Percentiles rank a stretch among this genome's conserved stretches.
phyloP scores from a whole-genome alignment of 2,113 vertebrate genomes.

The Pangasianodon gigas region DNA sequence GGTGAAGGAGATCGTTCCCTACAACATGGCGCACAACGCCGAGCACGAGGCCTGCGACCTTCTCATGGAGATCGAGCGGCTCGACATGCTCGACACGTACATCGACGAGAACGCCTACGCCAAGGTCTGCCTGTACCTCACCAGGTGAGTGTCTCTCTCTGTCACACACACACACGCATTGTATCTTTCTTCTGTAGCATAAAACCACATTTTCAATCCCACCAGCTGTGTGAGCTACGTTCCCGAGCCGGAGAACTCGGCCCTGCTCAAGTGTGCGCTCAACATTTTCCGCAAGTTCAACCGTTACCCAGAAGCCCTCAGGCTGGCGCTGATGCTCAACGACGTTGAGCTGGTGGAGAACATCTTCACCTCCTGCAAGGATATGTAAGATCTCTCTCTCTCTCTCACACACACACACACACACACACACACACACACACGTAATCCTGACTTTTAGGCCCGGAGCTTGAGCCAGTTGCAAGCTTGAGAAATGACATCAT shows the following conservation, averaged over 20 bases:
- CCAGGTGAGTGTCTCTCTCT: conserved; percentile 74
- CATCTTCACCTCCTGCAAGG: conserved; percentile 98
- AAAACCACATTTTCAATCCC: conserved; percentile 6
- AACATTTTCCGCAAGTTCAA: conserved; percentile 95
- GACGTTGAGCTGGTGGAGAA: conserved; percentile 96
- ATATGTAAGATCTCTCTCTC: conserved; percentile 79
- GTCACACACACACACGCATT: neutral
- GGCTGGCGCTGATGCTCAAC: conserved; percentile 94
- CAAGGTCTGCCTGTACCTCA: conserved; percentile 98
- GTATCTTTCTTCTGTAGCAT: neutral
- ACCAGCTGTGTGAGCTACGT: conserved; percentile 95
- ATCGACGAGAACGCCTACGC: conserved; percentile 95
- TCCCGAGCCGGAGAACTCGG: conserved; percentile 94
- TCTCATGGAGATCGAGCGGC: conserved; percentile 96
- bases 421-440: neutral
- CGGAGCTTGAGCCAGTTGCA: neutral
- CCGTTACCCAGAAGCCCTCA: conserved; percentile 93
- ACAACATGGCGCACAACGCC: conserved; percentile 98
- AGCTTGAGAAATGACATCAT: neutral
- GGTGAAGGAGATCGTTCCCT: conserved; percentile 94
- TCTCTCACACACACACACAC: neutral
- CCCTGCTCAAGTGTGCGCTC: conserved; percentile 90
- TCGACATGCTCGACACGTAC: conserved; percentile 95
- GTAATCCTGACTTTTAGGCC: neutral
- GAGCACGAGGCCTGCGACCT: conserved; percentile 97